Evolutionary conservation across 2,113 vertebrate genomes (phyloP).

Genomic region (Henicopernis longicauda): DNA sequence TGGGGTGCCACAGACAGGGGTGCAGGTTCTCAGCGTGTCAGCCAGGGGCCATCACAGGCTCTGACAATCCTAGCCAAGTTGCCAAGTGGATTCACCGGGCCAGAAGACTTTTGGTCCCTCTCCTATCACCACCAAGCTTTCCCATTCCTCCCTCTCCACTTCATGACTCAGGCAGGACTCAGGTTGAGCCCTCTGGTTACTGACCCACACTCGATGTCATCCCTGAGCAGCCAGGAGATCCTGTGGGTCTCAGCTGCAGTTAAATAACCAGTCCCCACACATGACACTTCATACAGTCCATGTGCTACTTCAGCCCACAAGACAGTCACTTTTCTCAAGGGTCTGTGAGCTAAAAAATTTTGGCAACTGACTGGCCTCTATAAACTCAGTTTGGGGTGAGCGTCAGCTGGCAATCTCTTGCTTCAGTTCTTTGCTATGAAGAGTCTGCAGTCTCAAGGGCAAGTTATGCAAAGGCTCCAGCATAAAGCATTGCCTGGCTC

Average conservation of each 20-base stretch:
- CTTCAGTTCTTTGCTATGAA: neutral
- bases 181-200: neutral
- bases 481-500: neutral
- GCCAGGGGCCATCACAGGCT: neutral
- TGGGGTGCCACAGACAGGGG: rapidly evolving
- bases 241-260: neutral
- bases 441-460: neutral
- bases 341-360: neutral
- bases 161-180: neutral
- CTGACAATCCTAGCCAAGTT: neutral
- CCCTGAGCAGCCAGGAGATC: neutral
- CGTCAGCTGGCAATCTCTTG: neutral
- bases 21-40: rapidly evolving
- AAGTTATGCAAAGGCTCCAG: neutral
- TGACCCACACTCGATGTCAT: neutral
- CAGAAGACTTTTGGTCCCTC: neutral
- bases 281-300: neutral
- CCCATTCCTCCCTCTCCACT: neutral
- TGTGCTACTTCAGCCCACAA: neutral
- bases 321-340: neutral
- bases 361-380: neutral
- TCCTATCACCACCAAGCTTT: neutral
- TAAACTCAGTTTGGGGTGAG: neutral
- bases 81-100: neutral
- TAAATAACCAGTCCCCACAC: neutral